These are phyloP conservation scores for Rhinopithecus roxellana DNA, from an alignment of 2,113 vertebrate genomes.

Conservation along the genomic window DNA sequence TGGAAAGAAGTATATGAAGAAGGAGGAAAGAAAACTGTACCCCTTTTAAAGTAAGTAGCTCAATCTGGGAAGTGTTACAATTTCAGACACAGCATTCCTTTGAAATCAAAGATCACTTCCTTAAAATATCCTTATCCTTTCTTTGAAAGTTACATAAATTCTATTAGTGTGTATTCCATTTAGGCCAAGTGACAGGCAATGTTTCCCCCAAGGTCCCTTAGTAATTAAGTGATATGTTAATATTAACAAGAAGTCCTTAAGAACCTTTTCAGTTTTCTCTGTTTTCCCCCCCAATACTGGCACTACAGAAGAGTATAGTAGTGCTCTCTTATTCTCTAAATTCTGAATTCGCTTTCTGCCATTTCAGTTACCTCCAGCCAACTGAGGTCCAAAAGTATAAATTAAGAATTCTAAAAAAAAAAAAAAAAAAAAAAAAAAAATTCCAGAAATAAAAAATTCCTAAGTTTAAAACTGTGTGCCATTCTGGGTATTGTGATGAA, in stretches of 20 bases:
- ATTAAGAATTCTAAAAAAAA: neutral
- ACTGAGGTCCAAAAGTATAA: neutral
- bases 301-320: neutral
- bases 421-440: neutral
- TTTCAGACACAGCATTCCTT: neutral
- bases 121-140: neutral
- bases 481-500: neutral
- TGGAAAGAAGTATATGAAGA: neutral
- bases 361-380: neutral
- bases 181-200: neutral
- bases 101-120: neutral
- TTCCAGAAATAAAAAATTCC: neutral
- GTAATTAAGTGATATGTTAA: neutral
- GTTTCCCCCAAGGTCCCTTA: neutral
- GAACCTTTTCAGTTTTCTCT: neutral
- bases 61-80: neutral
- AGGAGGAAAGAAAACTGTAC: neutral
- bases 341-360: neutral
- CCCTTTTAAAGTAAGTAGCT: neutral
- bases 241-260: neutral
- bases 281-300: neutral
- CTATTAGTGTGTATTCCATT: neutral
- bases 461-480: neutral
- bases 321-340: neutral
- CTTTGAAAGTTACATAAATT: slow-evolving; percentile 5